Percentiles rank a stretch among this genome's conserved stretches.
Evolutionary conservation across 2,113 vertebrate species (phyloP).

Genomic region (Eulacestoma nigropectus): DNA sequence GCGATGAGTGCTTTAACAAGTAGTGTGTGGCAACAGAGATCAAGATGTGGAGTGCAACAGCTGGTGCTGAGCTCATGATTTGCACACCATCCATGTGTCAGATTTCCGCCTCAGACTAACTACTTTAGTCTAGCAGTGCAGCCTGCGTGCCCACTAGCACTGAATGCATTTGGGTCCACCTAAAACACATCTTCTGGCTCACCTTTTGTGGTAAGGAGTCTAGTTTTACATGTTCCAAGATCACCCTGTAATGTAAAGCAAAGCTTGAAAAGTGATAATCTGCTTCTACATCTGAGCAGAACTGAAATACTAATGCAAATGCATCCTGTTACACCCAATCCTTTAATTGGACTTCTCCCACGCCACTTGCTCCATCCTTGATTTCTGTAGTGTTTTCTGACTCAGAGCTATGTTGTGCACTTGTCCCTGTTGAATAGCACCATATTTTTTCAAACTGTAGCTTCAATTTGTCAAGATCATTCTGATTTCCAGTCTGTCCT

Average conservation of each 20-base stretch:
- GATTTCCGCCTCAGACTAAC: neutral
- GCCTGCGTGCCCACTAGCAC: neutral
- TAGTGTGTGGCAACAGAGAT: neutral
- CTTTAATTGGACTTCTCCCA: neutral
- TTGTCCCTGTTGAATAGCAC: neutral
- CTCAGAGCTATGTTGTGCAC: neutral
- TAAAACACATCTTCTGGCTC: neutral
- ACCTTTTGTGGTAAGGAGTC: neutral
- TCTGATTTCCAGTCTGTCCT: neutral
- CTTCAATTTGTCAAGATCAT: neutral
- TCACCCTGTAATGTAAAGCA: neutral
- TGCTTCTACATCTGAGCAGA: neutral
- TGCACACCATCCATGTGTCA: neutral
- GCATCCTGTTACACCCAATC: neutral
- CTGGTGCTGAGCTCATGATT: neutral
- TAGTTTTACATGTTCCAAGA: neutral
- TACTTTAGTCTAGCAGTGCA: neutral
- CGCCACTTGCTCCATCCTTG: fast-evolving
- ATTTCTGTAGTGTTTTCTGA: neutral
- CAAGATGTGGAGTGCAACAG: neutral
- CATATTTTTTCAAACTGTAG: neutral
- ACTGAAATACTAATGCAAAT: neutral
- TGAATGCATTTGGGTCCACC: neutral
- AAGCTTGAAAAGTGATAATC: neutral
- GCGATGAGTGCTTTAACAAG: neutral